Evolutionary conservation across 2,113 vertebrate species (phyloP).

Genomic region (Vombatus ursinus): DNA sequence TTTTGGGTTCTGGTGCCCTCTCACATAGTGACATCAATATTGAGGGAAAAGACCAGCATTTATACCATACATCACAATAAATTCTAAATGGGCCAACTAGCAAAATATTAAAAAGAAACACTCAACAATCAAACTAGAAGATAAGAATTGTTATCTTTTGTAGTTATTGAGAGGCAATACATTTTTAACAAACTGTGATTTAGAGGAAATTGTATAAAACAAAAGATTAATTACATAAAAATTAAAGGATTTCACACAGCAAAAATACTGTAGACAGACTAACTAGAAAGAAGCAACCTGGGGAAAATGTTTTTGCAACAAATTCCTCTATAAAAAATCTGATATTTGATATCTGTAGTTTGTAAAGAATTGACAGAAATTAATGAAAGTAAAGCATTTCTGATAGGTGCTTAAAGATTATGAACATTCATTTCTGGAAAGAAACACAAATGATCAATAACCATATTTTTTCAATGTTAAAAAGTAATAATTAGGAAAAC

Average conservation of each 20-base stretch:
- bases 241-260: background rate
- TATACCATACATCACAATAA: background rate
- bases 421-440: background rate
- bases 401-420: background rate
- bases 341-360: background rate
- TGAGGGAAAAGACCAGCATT: background rate
- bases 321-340: background rate
- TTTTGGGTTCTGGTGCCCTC: background rate
- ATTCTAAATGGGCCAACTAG: background rate
- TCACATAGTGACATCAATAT: background rate
- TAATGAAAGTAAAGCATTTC: background rate
- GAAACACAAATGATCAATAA: background rate
- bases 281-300: background rate
- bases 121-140: background rate
- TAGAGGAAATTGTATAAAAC: background rate
- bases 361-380: background rate
- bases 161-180: background rate
- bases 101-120: background rate
- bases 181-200: background rate
- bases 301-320: too few species aligned
- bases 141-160: background rate
- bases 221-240: background rate
- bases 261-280: background rate
- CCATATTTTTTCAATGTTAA: background rate
- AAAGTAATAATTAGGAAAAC: background rate